Evolutionary conservation across 2,888 invertebrate species (phyloP), one percentile per base, ranked within the genome.

Genomic region (Erynnis tages): DNA sequence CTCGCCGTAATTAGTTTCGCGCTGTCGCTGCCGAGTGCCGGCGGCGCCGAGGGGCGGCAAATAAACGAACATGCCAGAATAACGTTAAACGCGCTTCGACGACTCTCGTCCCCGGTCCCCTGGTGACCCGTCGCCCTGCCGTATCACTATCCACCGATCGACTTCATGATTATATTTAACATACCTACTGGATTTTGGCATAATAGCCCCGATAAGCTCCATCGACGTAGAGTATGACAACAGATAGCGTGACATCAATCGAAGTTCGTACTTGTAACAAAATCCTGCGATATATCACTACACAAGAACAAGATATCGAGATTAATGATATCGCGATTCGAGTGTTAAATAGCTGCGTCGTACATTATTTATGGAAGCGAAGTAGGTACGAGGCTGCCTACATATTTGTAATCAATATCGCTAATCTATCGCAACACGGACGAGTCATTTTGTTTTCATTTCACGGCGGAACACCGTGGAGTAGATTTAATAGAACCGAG

Each of bases 1-100:
- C 78, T 76, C 76, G 69, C 61, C 71, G 77, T 86, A 85, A 86
- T 88, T 86, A 86, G 85, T 80, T 84, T 78, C 79, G 75, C 80
- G 70, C 76, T 74, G 71, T 50, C 75, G 71, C 44, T 45, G 44
- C 64, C 71, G 72, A 71, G 32, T 45, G 44, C 64, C 71, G 72
- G 60, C 54, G 54, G 63, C 67, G 63, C 23, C 21, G 30, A 69
- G 76, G 75, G 75, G 74, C 70, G 35, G 76, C 74, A 71, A 79
- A 78, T 79, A 78, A 77, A 74, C 73, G 67, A 65, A 61, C n/a
- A 30, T 35, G 21, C 29, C 37, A 67, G 65, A 69, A 71, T 69
- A 67, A 73, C 65, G 66, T 71, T 71, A 67, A 71, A 73, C 65
- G 67, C 64, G 63, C 57, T 60, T 60, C 65, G 65, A 58, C 58